Evolutionary conservation across 2,888 invertebrate species (phyloP).

Genomic region (Acleris holmiana): DNA sequence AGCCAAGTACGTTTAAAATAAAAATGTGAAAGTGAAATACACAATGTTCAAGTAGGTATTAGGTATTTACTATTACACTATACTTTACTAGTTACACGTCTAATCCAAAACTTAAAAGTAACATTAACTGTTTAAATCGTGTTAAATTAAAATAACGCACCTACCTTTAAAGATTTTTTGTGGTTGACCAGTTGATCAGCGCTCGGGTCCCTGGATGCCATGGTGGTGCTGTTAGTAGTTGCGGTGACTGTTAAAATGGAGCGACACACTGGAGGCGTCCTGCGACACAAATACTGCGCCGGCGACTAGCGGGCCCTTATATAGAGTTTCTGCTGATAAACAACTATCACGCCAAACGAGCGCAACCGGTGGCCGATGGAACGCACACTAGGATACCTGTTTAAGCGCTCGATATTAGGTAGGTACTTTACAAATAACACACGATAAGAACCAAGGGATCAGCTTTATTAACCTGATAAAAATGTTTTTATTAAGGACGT

Average conservation of each 20-base stretch:
- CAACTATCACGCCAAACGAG: conserved; percentile 63
- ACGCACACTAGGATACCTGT: conserved; percentile 30
- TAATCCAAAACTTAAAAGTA: no score
- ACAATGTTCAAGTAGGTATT: background rate
- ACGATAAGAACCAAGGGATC: conserved; percentile 29
- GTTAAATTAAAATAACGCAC: conserved; percentile 42
- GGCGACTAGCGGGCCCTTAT: conserved; percentile 54
- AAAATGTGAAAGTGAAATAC: background rate
- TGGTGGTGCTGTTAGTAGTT: conserved; percentile 41
- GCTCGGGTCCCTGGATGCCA: conserved; percentile 85
- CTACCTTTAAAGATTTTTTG: conserved; percentile 85
- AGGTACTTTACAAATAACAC: conserved; percentile 24
- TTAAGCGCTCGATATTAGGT: conserved; percentile 23
- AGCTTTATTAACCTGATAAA: conserved; percentile 30
- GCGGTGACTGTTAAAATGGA: conserved; percentile 43
- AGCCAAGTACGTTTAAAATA: no score
- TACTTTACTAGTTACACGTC: no score
- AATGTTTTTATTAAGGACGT: conserved; percentile 13
- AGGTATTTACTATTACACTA: no score
- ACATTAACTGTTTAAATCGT: no score
- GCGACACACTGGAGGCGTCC: conserved; percentile 67
- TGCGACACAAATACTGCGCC: conserved; percentile 61
- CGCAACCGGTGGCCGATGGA: conserved; percentile 46
- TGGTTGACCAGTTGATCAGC: conserved; percentile 86
- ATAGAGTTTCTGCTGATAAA: conserved; percentile 68